phyloP scores from a whole-genome alignment of 2,113 vertebrate genomes.

The Ciconia stormi region DNA sequence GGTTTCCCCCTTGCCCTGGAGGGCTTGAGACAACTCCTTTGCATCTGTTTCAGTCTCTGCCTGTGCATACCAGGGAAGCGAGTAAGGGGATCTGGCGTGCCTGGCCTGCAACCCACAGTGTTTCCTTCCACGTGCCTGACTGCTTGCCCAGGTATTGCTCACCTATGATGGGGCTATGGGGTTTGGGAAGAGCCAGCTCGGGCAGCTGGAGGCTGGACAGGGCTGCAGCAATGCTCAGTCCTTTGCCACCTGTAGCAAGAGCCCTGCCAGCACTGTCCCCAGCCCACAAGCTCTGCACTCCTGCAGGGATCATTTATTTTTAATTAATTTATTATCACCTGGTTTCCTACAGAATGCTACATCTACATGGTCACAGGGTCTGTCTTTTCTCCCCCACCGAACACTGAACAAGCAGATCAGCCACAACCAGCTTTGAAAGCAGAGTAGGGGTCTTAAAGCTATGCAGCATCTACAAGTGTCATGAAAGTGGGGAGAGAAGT shows the following conservation, averaged over 20 bases:
- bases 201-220: neutral
- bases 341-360: neutral
- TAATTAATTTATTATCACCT: neutral
- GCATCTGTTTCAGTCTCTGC: neutral
- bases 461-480: no score
- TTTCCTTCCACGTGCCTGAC: neutral
- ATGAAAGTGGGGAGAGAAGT: neutral
- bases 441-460: neutral
- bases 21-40: neutral
- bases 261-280: neutral
- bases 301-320: neutral
- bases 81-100: neutral
- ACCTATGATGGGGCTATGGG: no score
- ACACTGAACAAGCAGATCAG: neutral
- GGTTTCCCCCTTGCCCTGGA: neutral
- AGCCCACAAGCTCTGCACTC: neutral
- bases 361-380: neutral
- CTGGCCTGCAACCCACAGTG: fast-evolving
- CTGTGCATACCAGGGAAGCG: neutral
- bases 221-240: neutral
- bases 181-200: neutral
- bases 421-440: neutral
- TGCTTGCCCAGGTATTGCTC: neutral
- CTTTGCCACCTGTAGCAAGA: neutral
- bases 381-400: neutral